phyloP scores from a whole-genome alignment of 2,888 invertebrate species.

The Caenorhabditis uteleia region DNA sequence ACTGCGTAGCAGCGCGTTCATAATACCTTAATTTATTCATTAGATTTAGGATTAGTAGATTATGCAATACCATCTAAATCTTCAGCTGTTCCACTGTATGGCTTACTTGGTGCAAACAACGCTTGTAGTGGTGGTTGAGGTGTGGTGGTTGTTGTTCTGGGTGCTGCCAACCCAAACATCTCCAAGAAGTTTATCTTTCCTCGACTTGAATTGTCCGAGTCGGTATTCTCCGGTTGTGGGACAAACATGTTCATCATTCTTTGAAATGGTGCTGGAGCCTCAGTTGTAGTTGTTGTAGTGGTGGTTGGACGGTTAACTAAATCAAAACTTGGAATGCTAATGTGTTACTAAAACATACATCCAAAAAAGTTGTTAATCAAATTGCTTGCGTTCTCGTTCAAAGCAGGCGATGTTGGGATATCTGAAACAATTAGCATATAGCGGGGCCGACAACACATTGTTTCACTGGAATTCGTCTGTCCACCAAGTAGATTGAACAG shows the following conservation, averaged over 20 bases:
- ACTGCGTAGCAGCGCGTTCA: slow-evolving; percentile 45
- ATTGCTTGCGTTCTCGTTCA: no score
- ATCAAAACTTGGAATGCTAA: background rate
- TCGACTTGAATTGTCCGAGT: slow-evolving; percentile 27
- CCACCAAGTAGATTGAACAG: slow-evolving; percentile 30
- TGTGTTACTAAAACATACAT: background rate
- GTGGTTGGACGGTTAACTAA: slow-evolving; percentile 14
- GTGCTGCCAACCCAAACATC: slow-evolving; percentile 37
- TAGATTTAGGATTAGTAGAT: background rate
- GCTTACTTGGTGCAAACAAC: slow-evolving; percentile 33
- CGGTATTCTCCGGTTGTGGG: slow-evolving; percentile 23
- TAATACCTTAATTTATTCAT: slow-evolving; percentile 38
- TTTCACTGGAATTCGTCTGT: slow-evolving; percentile 24
- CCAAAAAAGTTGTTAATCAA: slow-evolving; percentile 8
- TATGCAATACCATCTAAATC: slow-evolving; percentile 36
- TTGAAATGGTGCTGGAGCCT: slow-evolving; percentile 25
- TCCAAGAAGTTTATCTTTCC: slow-evolving; percentile 37
- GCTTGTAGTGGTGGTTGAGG: slow-evolving; percentile 43
- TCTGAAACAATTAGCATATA: slow-evolving; percentile 10
- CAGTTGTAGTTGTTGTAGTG: slow-evolving; percentile 37
- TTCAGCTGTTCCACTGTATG: slow-evolving; percentile 35
- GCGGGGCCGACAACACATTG: background rate
- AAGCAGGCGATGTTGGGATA: no score
- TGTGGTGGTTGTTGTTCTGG: slow-evolving; percentile 42
- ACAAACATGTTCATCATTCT: slow-evolving; percentile 40